phyloP scores from a whole-genome alignment of 2,888 invertebrate genomes.

The Pelosia muscerda region DNA sequence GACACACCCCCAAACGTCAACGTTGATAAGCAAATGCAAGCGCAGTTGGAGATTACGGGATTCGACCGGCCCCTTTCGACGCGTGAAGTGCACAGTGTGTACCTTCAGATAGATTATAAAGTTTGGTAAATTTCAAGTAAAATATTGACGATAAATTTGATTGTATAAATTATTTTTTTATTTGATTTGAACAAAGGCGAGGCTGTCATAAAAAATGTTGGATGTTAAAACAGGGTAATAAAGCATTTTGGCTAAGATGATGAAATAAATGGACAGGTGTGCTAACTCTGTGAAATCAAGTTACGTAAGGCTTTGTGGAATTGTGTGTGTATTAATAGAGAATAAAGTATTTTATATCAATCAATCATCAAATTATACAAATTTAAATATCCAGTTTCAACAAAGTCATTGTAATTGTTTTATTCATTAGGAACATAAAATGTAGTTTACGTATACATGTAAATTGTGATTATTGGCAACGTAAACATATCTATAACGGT shows the following conservation, averaged over 20 bases:
- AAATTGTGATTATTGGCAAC: not conserved
- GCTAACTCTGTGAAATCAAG: not conserved
- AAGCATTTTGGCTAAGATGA: not conserved
- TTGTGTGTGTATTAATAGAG: not conserved
- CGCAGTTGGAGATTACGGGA: slow-evolving; percentile 51
- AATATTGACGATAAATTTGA: not conserved
- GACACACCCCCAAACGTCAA: slow-evolving; percentile 62
- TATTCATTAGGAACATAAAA: not conserved
- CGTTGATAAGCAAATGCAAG: slow-evolving; percentile 42
- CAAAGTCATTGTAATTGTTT: not conserved
- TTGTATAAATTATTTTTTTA: not conserved
- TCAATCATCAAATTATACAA: not conserved
- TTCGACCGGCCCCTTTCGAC: slow-evolving; percentile 8
- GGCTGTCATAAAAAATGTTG: not conserved
- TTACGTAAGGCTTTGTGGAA: not conserved
- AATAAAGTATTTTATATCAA: slow-evolving; percentile 6
- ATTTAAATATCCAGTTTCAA: not conserved
- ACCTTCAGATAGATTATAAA: not conserved
- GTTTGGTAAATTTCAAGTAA: not conserved
- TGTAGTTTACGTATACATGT: not conserved
- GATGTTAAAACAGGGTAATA: not conserved
- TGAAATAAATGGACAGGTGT: not conserved
- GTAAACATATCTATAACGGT: too few species aligned
- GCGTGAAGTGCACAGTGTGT: not conserved
- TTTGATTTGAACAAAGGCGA: not conserved